phyloP scores from a whole-genome alignment of 1,140 invertebrate species.

The Drosophila nannoptera region DNA sequence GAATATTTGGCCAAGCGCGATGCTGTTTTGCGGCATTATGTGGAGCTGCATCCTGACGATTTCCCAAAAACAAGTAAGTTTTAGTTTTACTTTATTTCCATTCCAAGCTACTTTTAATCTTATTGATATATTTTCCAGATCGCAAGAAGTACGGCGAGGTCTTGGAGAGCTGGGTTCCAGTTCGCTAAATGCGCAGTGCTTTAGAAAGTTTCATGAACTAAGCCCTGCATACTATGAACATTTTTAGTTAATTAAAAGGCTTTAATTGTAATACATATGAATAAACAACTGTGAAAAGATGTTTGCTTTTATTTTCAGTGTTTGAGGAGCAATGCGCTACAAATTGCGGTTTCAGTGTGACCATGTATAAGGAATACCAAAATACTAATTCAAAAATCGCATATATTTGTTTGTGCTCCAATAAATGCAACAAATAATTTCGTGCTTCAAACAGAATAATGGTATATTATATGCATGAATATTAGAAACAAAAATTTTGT shows the following conservation, averaged over 20 bases:
- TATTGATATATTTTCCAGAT: constrained; percentile 80
- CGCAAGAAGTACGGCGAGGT: constrained; percentile 83
- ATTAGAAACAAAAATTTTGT: no score
- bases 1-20: constrained; percentile 82
- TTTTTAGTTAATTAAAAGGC: constrained; percentile 68
- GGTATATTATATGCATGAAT: no score
- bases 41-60: constrained; percentile 85
- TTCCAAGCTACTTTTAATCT: constrained; percentile 1
- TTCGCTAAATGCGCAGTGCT: constrained; percentile 80
- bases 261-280: constrained; percentile 65
- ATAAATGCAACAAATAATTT: no score
- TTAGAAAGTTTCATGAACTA: not conserved
- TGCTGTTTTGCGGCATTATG: constrained; percentile 84
- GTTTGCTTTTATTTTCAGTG: not conserved
- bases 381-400: not conserved
- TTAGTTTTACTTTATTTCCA: not conserved
- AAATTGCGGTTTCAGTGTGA: not conserved
- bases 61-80: constrained; percentile 83
- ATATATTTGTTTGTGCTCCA: not conserved
- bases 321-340: not conserved
- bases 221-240: constrained; percentile 19
- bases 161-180: constrained; percentile 82
- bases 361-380: not conserved
- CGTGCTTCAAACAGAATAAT: no score
- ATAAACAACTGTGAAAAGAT: constrained; percentile 22